phyloP scores from a whole-genome alignment of 2,113 vertebrate species.

The Thinocorus orbignyianus region DNA sequence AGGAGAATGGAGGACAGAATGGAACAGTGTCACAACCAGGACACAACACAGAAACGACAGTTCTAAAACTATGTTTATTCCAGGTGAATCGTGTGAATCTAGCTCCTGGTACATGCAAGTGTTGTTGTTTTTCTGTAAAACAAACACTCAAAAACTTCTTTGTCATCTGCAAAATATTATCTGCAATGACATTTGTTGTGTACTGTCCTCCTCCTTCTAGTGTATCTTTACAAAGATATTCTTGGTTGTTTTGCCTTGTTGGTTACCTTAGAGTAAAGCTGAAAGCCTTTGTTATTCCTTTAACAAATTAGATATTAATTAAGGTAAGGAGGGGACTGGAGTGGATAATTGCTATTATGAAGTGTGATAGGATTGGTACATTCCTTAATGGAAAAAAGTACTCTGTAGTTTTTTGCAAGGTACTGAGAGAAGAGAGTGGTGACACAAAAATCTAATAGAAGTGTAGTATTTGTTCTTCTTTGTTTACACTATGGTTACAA shows the following conservation, averaged over 20 bases:
- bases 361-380: neutral
- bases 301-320: slow-evolving; percentile 68
- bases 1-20: neutral
- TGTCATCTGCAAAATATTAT: neutral
- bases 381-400: neutral
- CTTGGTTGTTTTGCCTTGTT: neutral
- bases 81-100: neutral
- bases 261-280: slow-evolving; percentile 39
- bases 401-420: neutral
- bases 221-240: neutral
- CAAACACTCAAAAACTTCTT: neutral
- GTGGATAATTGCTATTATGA: slow-evolving; percentile 38
- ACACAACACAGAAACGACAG: neutral
- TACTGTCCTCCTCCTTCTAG: neutral
- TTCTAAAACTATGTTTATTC: neutral
- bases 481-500: neutral
- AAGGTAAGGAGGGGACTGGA: slow-evolving; percentile 44
- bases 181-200: neutral
- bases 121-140: neutral
- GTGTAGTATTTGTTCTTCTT: neutral
- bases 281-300: slow-evolving; percentile 47
- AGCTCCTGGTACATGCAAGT: neutral
- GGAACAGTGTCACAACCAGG: neutral
- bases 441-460: neutral
- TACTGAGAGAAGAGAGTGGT: neutral